phyloP scores from a whole-genome alignment of 2,888 invertebrate species.

The Cistogaster globosa region DNA sequence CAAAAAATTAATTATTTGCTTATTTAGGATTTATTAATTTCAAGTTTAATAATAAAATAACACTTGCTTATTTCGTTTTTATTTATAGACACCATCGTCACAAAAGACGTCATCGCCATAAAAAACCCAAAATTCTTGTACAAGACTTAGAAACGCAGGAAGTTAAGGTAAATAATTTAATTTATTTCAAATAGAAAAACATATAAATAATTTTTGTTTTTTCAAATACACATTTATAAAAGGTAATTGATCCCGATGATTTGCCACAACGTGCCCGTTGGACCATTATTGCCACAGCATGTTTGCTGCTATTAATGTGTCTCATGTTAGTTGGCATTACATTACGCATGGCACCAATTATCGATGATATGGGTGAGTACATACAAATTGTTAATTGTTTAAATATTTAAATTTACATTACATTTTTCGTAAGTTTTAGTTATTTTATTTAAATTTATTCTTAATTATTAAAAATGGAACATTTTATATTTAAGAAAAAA shows the following conservation, averaged over 20 bases:
- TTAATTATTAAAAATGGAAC: constrained; percentile 66
- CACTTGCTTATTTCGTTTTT: constrained; percentile 10
- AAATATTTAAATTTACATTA: constrained; percentile 15
- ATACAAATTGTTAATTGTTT: constrained; percentile 6
- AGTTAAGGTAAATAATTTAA: constrained; percentile 79
- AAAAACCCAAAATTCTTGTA: constrained; percentile 83
- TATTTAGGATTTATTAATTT: too few relatives aligned
- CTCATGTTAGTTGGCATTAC: constrained; percentile 95
- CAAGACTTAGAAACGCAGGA: constrained; percentile 83
- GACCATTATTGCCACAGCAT: constrained; percentile 96
- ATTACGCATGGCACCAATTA: constrained; percentile 95
- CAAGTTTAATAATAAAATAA: too few relatives aligned
- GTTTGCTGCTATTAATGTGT: constrained; percentile 93
- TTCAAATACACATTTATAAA: background rate
- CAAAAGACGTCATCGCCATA: constrained; percentile 83
- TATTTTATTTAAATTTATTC: constrained; percentile 26
- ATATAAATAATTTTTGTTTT: background rate
- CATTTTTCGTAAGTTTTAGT: constrained; percentile 7
- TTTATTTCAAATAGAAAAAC: background rate
- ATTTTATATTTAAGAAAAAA: constrained; percentile 66
- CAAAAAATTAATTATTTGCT: too few relatives aligned
- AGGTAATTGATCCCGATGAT: constrained; percentile 91
- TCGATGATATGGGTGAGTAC: constrained; percentile 96
- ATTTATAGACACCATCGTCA: constrained; percentile 80
- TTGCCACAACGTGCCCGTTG: constrained; percentile 92